A percentile compares a stretch with the other conserved stretches of the same genome.
These are phyloP conservation scores for Lasiurus cinereus DNA, from an alignment of 2,113 vertebrate genomes.

Conservation along the genomic window DNA sequence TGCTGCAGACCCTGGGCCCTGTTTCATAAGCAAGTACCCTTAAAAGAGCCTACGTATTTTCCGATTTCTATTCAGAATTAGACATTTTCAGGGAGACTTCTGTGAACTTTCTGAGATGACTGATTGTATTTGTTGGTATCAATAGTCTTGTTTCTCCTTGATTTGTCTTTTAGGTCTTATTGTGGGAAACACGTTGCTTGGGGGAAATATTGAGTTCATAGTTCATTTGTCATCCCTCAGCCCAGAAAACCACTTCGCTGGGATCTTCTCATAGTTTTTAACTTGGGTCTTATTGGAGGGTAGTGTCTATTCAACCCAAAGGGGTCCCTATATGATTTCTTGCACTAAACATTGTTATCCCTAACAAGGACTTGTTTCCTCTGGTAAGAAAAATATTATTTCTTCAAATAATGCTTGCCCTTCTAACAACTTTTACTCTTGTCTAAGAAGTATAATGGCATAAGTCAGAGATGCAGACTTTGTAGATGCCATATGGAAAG, in stretches of 20 bases:
- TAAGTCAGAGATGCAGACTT: conserved; percentile 63
- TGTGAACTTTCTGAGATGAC: not conserved
- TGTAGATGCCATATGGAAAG: not conserved
- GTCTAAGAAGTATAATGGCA: not conserved
- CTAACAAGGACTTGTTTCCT: not conserved
- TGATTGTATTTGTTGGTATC: not conserved
- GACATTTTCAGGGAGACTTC: not conserved
- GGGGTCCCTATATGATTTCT: not conserved
- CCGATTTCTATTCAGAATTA: not conserved
- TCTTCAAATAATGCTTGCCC: not conserved
- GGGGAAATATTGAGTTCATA: not conserved
- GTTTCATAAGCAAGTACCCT: not conserved
- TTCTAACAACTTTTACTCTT: not conserved
- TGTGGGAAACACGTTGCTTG: not conserved
- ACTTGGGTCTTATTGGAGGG: not conserved
- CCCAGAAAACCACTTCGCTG: not conserved
- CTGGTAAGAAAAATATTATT: not conserved
- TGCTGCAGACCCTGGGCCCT: not conserved
- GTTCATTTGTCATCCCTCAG: accelerated
- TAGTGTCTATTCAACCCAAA: not conserved
- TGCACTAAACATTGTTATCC: not conserved
- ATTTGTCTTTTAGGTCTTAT: not conserved
- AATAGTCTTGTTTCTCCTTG: not conserved
- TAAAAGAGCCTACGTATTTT: not conserved
- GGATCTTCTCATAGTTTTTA: not conserved